Evolutionary conservation across 2,113 vertebrate species (phyloP).

Genomic region (Macaca nemestrina): DNA sequence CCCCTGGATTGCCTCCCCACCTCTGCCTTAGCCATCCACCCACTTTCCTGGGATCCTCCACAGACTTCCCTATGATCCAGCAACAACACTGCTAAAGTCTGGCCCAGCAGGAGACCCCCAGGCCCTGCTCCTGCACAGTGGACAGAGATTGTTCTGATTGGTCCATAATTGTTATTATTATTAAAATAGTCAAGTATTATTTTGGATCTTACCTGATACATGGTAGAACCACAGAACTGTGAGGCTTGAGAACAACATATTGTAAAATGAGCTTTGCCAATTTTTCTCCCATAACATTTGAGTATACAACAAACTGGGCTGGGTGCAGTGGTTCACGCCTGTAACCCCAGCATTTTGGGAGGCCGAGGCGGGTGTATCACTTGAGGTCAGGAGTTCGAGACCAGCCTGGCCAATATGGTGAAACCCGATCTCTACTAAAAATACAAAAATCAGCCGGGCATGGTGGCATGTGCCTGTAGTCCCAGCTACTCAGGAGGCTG

Average conservation of each 20-base stretch:
- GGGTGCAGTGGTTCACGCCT: too few relatives aligned
- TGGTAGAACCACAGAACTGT: background rate
- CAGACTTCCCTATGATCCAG: background rate
- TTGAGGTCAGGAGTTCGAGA: too few relatives aligned
- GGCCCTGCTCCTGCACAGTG: background rate
- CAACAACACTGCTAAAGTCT: background rate
- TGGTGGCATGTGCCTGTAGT: too few relatives aligned
- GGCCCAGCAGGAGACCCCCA: background rate
- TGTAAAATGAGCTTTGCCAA: too few relatives aligned
- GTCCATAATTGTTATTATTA: background rate
- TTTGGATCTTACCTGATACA: background rate
- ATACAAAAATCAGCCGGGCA: too few relatives aligned
- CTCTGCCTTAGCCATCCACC: background rate
- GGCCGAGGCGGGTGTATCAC: too few relatives aligned
- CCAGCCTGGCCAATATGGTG: too few relatives aligned
- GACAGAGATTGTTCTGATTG: background rate
- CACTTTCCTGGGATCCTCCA: rapidly evolving
- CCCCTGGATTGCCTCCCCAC: background rate
- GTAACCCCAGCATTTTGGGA: too few relatives aligned
- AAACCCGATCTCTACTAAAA: too few relatives aligned
- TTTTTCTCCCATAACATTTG: too few relatives aligned
- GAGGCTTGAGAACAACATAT: background rate
- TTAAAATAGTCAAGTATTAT: background rate
- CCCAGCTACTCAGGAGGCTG: too few relatives aligned
- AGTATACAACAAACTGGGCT: too few relatives aligned